Evolutionary conservation across 1,140 invertebrate species (phyloP), one percentile per base, ranked within the genome.

Genomic region (Agraylea sexmaculata): DNA sequence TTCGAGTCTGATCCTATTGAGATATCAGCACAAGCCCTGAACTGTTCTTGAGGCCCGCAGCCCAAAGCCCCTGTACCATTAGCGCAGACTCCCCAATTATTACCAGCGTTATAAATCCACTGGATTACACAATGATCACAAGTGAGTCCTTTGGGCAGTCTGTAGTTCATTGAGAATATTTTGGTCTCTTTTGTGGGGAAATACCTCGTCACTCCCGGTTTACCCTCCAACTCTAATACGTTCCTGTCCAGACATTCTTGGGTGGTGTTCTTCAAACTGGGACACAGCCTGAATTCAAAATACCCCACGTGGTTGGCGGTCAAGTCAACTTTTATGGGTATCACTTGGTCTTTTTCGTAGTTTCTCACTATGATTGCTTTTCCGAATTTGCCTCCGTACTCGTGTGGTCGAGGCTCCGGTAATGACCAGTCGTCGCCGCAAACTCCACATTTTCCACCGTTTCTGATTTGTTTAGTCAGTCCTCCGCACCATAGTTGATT

Each of bases 401-500:
- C 89, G 60, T 92, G 86, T 0, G 77, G 64, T 17, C 86, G 71
- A 3, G 84, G 84, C 42, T 55, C 67, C 63, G 71, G 56, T 54
- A 66, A 50, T 51, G 88, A 81, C 77, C 79, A 91, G 0, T 85
- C 65, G 59, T 92, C 87, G 4, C 87, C 87, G 54, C 87, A 91
- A 19, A 89, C 77, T 3, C 88, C 87, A 55, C 88, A 92, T 57
- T 87, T 87, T 0, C 87, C 83, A 1, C 66, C 74, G 52, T 78
- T 78, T 40, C 60, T 68, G 77, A 83, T 84, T 52, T 87, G 84
- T 38, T 79, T 66, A 2, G 76, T 70, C 51, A 87, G 86, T 3
- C 88, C 88, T 2, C 88, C 88, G 57, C 89, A 93, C 59, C 83
- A 91, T 2, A 84, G 69, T 56, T 91, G 84, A 55, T 91, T 82